Percentiles rank a stretch among this genome's conserved stretches.
Evolutionary conservation across 2,797 vertebrate genomes (phyloP).

Genomic region (Meriones psammophilus): DNA sequence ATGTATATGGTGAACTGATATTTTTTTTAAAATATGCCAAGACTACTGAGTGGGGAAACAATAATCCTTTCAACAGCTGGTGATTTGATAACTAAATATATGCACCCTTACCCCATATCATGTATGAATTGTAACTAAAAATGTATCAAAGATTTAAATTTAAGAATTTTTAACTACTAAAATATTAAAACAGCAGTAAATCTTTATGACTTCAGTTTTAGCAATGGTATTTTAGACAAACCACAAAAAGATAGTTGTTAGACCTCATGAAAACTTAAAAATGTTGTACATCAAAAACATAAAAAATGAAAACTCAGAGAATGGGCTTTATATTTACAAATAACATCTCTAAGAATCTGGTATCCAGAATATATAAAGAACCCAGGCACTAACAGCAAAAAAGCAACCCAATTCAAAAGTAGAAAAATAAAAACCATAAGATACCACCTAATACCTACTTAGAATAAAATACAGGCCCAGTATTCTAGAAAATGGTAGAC

Average conservation of each 20-base stretch:
- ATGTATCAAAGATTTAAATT: conserved; percentile 17
- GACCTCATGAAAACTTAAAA: conserved; percentile 12
- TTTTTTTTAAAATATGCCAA: not conserved
- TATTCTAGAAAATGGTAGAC: not conserved
- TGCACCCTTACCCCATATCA: not conserved
- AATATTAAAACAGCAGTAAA: conserved; percentile 40
- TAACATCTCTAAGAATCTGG: not conserved
- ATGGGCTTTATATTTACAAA: conserved; percentile 1
- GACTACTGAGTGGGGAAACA: not conserved
- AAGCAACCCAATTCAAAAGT: not conserved
- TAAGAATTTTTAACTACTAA: conserved; percentile 16
- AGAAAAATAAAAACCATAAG: not conserved
- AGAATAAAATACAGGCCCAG: not conserved
- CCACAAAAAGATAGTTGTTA: conserved; percentile 1
- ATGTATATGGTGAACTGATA: not conserved
- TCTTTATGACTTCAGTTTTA: not conserved
- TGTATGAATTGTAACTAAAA: conserved; percentile 15
- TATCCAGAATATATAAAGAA: conserved; percentile 15
- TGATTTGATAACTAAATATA: conserved; percentile 1
- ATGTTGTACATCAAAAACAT: not conserved
- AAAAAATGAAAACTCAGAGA: conserved; percentile 23
- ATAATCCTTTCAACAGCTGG: conserved; percentile 2
- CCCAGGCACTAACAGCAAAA: not conserved
- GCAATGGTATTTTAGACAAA: not conserved
- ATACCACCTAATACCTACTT: too few relatives aligned